phyloP scores from a whole-genome alignment of 2,797 vertebrate species.

The Mus minutoides region DNA sequence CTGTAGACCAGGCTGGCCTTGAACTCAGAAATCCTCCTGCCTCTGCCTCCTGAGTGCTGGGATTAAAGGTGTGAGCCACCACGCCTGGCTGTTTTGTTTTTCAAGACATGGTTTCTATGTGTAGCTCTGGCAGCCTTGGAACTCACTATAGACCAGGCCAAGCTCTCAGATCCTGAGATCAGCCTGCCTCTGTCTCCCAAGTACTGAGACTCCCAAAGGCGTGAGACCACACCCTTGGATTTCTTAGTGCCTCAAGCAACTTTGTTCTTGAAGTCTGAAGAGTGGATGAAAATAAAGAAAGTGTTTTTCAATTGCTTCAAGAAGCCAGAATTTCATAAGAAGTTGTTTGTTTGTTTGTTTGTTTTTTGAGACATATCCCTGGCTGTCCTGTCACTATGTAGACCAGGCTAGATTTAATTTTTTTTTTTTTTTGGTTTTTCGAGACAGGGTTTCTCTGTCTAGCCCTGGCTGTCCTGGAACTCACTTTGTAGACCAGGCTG shows the following conservation, averaged over 20 bases:
- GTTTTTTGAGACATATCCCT: background rate
- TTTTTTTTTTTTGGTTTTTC: too few species aligned
- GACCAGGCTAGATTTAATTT: background rate
- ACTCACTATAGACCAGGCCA: background rate
- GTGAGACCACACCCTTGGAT: background rate
- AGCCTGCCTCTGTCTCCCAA: background rate
- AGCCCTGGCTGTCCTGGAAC: too few species aligned
- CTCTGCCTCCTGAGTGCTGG: too few species aligned
- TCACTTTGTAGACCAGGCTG: too few species aligned
- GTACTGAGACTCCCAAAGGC: background rate
- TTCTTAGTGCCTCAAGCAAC: background rate
- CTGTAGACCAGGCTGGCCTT: too few species aligned
- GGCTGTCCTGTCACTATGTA: background rate
- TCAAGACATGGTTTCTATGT: background rate
- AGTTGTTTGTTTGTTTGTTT: background rate
- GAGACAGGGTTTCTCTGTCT: too few species aligned
- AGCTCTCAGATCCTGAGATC: background rate
- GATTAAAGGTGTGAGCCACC: too few species aligned
- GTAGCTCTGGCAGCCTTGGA: background rate
- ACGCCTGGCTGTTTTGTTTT: too few species aligned
- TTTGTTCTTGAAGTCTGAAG: constrained; percentile 53
- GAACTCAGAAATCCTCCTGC: too few species aligned
- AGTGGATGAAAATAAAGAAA: constrained; percentile 45
- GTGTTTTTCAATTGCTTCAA: constrained; percentile 8
- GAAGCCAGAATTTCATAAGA: background rate